Percentiles rank a stretch among this genome's conserved stretches.
These are phyloP conservation scores for Fundulus diaphanus DNA, from an alignment of 2,797 vertebrate genomes.

Conservation along the genomic window DNA sequence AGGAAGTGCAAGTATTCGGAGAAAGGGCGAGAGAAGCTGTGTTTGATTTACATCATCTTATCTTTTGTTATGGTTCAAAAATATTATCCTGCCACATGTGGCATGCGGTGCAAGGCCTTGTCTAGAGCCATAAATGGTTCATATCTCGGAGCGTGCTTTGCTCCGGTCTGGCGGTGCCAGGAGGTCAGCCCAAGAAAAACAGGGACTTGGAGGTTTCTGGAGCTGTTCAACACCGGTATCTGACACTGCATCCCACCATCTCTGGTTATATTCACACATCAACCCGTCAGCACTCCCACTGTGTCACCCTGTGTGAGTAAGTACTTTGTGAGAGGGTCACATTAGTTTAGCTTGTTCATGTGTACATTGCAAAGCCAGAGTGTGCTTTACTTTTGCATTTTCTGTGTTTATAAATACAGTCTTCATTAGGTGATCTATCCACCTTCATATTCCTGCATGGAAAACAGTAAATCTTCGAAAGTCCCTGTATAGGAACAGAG, in stretches of 20 bases:
- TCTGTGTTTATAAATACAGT: not conserved
- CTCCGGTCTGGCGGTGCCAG: slow-evolving; percentile 35
- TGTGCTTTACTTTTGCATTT: no score
- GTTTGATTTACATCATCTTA: slow-evolving; percentile 72
- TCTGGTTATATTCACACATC: slow-evolving; percentile 57
- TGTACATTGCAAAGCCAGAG: not conserved
- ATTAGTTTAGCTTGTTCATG: slow-evolving; percentile 20
- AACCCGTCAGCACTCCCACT: slow-evolving; percentile 30
- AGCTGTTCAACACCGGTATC: slow-evolving; percentile 47
- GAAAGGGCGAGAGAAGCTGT: slow-evolving; percentile 51
- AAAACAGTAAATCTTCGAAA: no score
- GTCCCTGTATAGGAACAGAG: no score
- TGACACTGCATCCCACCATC: slow-evolving; percentile 57
- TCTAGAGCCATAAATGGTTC: slow-evolving; percentile 63
- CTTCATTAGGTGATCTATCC: not conserved
- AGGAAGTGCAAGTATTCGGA: slow-evolving; percentile 53
- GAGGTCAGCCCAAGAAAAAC: slow-evolving; percentile 66
- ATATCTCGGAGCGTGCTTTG: slow-evolving; percentile 67
- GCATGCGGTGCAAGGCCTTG: slow-evolving; percentile 59
- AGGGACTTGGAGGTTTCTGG: slow-evolving; percentile 39
- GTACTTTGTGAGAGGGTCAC: not conserved
- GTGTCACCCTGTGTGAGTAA: slow-evolving; percentile 17
- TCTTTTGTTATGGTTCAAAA: slow-evolving; percentile 75
- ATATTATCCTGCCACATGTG: slow-evolving; percentile 75
- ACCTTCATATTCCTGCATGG: no score